phyloP scores from a whole-genome alignment of 2,113 vertebrate species.

The Carassius gibelio region DNA sequence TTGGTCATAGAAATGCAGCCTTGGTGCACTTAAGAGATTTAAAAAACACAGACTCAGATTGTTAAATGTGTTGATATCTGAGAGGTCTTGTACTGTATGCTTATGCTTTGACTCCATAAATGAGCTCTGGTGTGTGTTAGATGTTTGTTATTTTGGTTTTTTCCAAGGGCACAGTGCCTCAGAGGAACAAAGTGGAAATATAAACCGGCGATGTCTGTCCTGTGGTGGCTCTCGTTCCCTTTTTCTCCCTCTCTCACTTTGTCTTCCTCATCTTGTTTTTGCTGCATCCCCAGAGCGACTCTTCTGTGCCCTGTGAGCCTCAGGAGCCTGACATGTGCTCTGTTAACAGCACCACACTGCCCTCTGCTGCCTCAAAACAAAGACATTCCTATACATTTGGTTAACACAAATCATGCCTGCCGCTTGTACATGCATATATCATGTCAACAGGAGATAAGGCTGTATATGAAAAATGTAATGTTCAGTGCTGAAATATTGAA shows the following conservation, averaged over 20 bases:
- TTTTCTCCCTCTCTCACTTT: slow-evolving; percentile 14
- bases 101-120: background rate
- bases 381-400: slow-evolving; percentile 24
- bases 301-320: slow-evolving; percentile 67
- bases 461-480: background rate
- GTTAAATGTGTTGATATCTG: background rate
- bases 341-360: slow-evolving; percentile 62
- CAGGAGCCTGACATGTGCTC: slow-evolving; percentile 58
- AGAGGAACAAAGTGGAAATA: slow-evolving; percentile 66
- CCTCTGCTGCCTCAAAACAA: slow-evolving; percentile 66
- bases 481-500: background rate
- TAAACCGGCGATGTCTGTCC: slow-evolving; percentile 70
- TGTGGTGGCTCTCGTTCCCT: slow-evolving; percentile 59
- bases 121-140: background rate
- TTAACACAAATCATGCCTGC: background rate
- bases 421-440: background rate
- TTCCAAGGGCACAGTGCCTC: slow-evolving; percentile 62
- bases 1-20: background rate
- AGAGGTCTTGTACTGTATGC: background rate
- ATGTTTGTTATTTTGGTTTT: slow-evolving; percentile 41
- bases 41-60: background rate
- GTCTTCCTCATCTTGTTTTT: slow-evolving; percentile 30
- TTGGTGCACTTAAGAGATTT: background rate
- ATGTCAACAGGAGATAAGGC: background rate
- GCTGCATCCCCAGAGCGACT: slow-evolving; percentile 29